Evolutionary conservation across 1,140 invertebrate species (phyloP).

Genomic region (Andrena cerasifolii): DNA sequence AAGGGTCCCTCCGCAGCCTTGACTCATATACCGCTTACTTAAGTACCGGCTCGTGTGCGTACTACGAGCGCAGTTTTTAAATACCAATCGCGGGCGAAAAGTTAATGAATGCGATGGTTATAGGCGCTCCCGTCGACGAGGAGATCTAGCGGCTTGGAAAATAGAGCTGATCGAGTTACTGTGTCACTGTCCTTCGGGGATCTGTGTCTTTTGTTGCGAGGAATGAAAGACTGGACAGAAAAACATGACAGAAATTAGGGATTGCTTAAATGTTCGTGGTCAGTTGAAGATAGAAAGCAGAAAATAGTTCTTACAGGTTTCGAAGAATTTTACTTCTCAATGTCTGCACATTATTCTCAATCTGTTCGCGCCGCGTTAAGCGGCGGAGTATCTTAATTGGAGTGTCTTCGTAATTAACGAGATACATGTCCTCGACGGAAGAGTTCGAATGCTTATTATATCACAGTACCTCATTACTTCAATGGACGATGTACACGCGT

Average conservation of each 20-base stretch:
- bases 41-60: conserved; percentile 45
- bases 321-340: too few relatives aligned
- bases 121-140: conserved; percentile 6
- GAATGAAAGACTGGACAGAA: too few relatives aligned
- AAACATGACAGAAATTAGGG: too few relatives aligned
- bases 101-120: conserved; percentile 45
- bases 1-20: conserved; percentile 76
- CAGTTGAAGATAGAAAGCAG: too few relatives aligned
- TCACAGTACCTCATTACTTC: conserved; percentile 11
- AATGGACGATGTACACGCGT: not conserved
- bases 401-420: conserved; percentile 11
- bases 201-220: too few relatives aligned
- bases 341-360: too few relatives aligned
- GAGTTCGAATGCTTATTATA: conserved; percentile 45
- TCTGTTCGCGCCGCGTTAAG: too few relatives aligned
- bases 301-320: too few relatives aligned
- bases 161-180: not conserved
- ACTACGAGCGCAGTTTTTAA: conserved; percentile 50
- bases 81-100: conserved; percentile 38
- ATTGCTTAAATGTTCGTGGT: too few relatives aligned
- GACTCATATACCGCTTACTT: conserved; percentile 65
- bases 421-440: not conserved
- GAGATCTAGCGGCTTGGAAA: not conserved
- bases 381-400: not conserved
- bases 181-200: too few relatives aligned